Conservation (phyloP, 2,797 vertebrate species). For the Apogon hyalosoma region DNA sequence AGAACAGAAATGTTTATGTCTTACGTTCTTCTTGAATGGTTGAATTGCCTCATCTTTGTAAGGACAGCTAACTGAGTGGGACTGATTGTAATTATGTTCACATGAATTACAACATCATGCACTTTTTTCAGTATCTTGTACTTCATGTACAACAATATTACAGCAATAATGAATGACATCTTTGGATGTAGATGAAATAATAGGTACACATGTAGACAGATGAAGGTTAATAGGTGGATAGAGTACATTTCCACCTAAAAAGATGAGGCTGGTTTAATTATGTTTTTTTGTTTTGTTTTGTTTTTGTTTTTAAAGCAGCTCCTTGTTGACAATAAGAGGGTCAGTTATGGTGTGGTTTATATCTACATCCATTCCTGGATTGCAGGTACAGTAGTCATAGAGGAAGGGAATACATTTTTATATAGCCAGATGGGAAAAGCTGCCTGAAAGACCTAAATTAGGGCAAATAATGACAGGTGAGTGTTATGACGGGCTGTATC, state of each 20-base stretch:
- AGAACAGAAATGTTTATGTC: conserved; percentile 25
- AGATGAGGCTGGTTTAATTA: no score
- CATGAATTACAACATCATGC: background rate
- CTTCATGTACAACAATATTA: conserved; percentile 35
- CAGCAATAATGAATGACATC: conserved; percentile 44
- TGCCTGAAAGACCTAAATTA: conserved; percentile 26
- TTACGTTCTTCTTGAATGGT: conserved; percentile 32
- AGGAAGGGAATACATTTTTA: conserved; percentile 12
- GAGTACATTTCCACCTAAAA: background rate
- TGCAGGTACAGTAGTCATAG: conserved; percentile 3
- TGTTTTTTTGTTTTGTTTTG: no score
- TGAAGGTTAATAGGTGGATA: background rate
- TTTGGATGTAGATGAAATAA: conserved; percentile 18
- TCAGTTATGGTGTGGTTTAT: background rate
- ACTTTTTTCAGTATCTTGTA: background rate
- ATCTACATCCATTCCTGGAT: background rate
- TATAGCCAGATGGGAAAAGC: conserved; percentile 21
- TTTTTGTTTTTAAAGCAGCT: no score
- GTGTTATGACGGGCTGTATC: conserved; percentile 41
- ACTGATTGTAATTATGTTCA: background rate
- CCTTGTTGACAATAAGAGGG: no score
- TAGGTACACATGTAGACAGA: background rate
- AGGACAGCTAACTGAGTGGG: conserved; percentile 9
- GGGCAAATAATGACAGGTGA: conserved; percentile 45
- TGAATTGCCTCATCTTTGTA: conserved; percentile 16